Evolutionary conservation across 2,113 vertebrate genomes (phyloP).

Genomic region (Cyprinodon tularosa): DNA sequence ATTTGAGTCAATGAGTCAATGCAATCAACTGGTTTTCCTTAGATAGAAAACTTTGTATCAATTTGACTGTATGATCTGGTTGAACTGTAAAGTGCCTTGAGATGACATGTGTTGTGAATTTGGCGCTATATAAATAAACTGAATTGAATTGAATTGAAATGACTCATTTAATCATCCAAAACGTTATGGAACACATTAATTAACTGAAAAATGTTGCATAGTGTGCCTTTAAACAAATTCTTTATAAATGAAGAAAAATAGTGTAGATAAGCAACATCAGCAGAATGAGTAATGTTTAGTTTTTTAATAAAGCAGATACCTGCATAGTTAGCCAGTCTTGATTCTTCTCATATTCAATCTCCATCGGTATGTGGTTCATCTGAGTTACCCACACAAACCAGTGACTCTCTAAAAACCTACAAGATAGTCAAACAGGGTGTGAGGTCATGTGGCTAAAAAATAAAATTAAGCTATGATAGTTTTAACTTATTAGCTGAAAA

Average conservation of each 20-base stretch:
- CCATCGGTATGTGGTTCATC: constrained; percentile 96
- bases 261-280: background rate
- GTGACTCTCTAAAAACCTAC: constrained; percentile 94
- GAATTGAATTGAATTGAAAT: too few relatives aligned
- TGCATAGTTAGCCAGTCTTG: constrained; percentile 93
- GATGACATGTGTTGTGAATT: too few relatives aligned
- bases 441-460: background rate
- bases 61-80: too few relatives aligned
- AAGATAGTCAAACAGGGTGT: constrained; percentile 3
- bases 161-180: too few relatives aligned
- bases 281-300: background rate
- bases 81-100: too few relatives aligned
- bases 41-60: too few relatives aligned
- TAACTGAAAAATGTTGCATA: too few relatives aligned
- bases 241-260: background rate
- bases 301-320: constrained; percentile 71
- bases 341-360: constrained; percentile 88
- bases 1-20: too few relatives aligned
- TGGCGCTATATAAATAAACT: too few relatives aligned
- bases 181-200: too few relatives aligned
- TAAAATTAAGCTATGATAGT: too few relatives aligned
- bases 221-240: background rate
- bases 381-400: constrained; percentile 99
- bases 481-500: background rate
- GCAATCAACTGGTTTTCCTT: too few relatives aligned